phyloP scores from a whole-genome alignment of 2,888 invertebrate genomes.

The Norana najaformis region DNA sequence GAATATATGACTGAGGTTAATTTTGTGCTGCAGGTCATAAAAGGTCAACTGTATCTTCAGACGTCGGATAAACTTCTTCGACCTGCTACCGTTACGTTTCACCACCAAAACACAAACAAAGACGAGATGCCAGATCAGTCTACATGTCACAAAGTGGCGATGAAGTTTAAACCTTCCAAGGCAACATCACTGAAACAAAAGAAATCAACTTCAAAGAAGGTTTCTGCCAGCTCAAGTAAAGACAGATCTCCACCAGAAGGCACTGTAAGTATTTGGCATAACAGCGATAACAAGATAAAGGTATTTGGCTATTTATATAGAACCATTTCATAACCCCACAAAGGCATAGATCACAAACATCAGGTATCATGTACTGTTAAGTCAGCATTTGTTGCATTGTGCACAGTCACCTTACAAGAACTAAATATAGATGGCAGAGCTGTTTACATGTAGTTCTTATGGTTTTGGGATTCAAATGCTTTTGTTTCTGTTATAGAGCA shows the following conservation, averaged over 20 bases:
- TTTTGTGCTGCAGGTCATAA: slow-evolving; percentile 34
- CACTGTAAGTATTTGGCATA: neutral
- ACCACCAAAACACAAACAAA: neutral
- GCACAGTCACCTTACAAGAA: neutral
- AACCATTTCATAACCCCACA: neutral
- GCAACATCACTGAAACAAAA: neutral
- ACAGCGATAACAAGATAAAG: neutral
- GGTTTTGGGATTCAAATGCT: neutral
- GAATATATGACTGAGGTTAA: no score
- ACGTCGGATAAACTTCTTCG: slow-evolving; percentile 33
- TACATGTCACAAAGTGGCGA: neutral
- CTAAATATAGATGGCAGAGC: neutral
- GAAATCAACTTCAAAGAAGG: slow-evolving; percentile 16
- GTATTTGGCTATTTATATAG: neutral
- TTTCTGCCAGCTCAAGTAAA: neutral
- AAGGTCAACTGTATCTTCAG: slow-evolving; percentile 38
- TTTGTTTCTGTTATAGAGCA: neutral
- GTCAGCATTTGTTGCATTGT: neutral
- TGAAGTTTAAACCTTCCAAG: slow-evolving; percentile 9
- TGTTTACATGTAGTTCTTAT: neutral
- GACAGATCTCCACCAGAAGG: neutral
- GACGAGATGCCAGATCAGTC: neutral
- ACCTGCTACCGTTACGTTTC: slow-evolving; percentile 29
- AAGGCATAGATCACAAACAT: neutral
- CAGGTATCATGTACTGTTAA: neutral